phyloP scores from a whole-genome alignment of 2,888 invertebrate species.

The Trissolcus japonicus region DNA sequence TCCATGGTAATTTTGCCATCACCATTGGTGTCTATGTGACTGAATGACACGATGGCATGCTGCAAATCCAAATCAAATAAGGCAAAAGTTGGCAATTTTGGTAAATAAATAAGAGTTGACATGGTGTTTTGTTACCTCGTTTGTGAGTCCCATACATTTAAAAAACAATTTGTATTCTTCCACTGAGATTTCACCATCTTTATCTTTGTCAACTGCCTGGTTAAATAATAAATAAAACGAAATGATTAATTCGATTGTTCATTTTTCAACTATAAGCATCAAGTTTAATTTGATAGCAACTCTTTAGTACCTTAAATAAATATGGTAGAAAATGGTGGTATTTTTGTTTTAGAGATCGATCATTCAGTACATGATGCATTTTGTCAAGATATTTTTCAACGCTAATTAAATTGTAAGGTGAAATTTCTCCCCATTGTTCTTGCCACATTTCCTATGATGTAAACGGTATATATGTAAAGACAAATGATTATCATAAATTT shows the following conservation, averaged over 20 bases:
- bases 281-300: not conserved
- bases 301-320: slow-evolving; percentile 83
- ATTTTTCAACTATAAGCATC: not conserved
- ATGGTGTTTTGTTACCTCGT: slow-evolving; percentile 77
- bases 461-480: no score
- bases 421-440: slow-evolving; percentile 88
- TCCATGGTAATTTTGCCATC: slow-evolving; percentile 86
- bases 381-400: slow-evolving; percentile 89
- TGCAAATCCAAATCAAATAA: slow-evolving; percentile 55
- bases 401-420: slow-evolving; percentile 88
- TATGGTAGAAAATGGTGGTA: slow-evolving; percentile 88
- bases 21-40: slow-evolving; percentile 82
- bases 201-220: slow-evolving; percentile 89
- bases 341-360: slow-evolving; percentile 84
- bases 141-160: slow-evolving; percentile 85
- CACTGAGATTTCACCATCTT: slow-evolving; percentile 86
- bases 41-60: slow-evolving; percentile 86
- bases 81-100: not conserved
- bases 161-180: slow-evolving; percentile 90
- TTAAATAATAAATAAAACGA: slow-evolving; percentile 25
- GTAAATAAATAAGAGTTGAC: not conserved
- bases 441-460: slow-evolving; percentile 89
- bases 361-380: slow-evolving; percentile 89
- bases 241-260: not conserved
- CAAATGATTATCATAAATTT: no score